Percentiles rank a stretch among this genome's conserved stretches.
These are phyloP conservation scores for Scomberomorus guttatus DNA, from an alignment of 2,797 vertebrate genomes.

Conservation along the genomic window DNA sequence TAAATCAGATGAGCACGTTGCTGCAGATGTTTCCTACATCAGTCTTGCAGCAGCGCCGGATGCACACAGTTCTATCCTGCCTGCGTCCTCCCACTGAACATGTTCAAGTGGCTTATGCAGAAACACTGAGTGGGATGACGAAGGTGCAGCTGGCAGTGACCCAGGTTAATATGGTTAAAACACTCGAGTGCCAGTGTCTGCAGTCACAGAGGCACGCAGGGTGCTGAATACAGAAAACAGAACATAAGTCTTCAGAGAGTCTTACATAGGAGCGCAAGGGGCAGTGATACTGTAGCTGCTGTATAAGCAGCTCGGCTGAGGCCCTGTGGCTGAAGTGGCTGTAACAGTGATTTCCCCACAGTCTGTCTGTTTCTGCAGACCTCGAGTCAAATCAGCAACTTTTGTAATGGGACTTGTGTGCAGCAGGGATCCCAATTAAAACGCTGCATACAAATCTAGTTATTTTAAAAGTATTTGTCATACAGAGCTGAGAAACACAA, in stretches of 20 bases:
- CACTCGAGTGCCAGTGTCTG: conserved; percentile 63
- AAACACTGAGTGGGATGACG: conserved; percentile 66
- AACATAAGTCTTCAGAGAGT: conserved; percentile 60
- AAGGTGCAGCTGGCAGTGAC: conserved; percentile 75
- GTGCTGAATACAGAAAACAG: conserved; percentile 69
- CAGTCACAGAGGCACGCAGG: conserved; percentile 47
- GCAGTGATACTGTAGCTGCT: conserved; percentile 55
- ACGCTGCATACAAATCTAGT: conserved; percentile 58
- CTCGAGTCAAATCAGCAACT: conserved; percentile 75
- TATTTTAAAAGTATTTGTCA: conserved; percentile 57
- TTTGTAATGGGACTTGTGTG: conserved; percentile 69
- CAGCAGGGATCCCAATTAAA: conserved; percentile 72
- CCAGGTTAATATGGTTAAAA: conserved; percentile 83
- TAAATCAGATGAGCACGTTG: no score
- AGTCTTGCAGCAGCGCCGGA: conserved; percentile 20
- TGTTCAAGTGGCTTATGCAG: conserved; percentile 65
- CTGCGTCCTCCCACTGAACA: conserved; percentile 54
- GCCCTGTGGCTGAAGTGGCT: conserved; percentile 62
- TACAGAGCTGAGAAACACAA: conserved; percentile 19
- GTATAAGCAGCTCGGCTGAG: conserved; percentile 63
- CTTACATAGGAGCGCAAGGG: conserved; percentile 17
- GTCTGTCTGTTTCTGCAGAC: conserved; percentile 73
- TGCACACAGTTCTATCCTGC: conserved; percentile 25
- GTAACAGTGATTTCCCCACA: conserved; percentile 66
- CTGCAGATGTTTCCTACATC: conserved; percentile 25